These are phyloP conservation scores for Fragum sueziense DNA, from an alignment of 2,888 invertebrate genomes.

Conservation along the genomic window DNA sequence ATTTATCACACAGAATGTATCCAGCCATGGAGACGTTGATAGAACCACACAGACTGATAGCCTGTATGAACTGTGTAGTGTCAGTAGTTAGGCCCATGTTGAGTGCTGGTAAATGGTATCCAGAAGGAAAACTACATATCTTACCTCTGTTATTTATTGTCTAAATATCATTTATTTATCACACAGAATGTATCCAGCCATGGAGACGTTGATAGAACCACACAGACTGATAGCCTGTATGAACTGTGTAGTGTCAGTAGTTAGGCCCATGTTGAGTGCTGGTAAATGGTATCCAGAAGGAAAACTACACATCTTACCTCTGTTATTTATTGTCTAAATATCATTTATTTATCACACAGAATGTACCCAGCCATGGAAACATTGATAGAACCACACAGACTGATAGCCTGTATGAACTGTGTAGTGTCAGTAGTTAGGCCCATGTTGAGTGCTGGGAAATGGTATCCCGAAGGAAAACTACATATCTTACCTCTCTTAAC, in stretches of 20 bases:
- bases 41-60: conserved; percentile 89
- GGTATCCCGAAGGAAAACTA: conserved; percentile 86
- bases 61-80: conserved; percentile 83
- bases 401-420: conserved; percentile 82
- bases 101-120: conserved; percentile 83
- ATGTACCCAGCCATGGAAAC: conserved; percentile 92
- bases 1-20: conserved; percentile 87
- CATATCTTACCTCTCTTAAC: conserved; percentile 92
- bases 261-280: conserved; percentile 84
- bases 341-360: conserved; percentile 63
- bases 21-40: conserved; percentile 92
- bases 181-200: conserved; percentile 87
- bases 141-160: conserved; percentile 87
- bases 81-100: conserved; percentile 82
- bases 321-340: too few relatives aligned
- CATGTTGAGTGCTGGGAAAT: conserved; percentile 83
- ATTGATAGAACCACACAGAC: conserved; percentile 92
- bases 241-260: conserved; percentile 82
- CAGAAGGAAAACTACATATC: conserved; percentile 90
- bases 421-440: conserved; percentile 81
- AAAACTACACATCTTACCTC: conserved; percentile 89
- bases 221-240: conserved; percentile 85
- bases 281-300: conserved; percentile 85
- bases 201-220: conserved; percentile 94
- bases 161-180: neutral